Percentiles rank a stretch among this genome's conserved stretches.
Evolutionary conservation across 2,888 invertebrate species (phyloP).

Genomic region (Epiblema foenella): DNA sequence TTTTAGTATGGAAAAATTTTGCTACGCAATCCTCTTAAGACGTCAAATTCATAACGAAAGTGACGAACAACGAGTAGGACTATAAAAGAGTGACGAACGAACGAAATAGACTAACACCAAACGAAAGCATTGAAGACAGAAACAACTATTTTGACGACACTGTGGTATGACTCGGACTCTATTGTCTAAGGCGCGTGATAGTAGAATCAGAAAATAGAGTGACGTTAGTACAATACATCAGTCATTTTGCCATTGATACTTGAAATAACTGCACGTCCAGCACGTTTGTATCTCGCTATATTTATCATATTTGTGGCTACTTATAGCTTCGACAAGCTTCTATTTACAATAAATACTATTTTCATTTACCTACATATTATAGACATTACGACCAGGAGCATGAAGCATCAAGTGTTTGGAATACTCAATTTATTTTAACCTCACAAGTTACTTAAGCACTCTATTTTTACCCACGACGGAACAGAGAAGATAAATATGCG

Average conservation of each 20-base stretch:
- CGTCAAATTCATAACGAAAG: too few relatives aligned
- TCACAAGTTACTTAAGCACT: not conserved
- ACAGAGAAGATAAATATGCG: too few relatives aligned
- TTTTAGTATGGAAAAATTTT: too few relatives aligned
- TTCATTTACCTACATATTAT: constrained; percentile 10
- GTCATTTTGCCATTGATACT: constrained; percentile 27
- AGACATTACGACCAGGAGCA: constrained; percentile 7
- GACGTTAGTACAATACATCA: constrained; percentile 1
- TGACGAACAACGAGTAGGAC: too few relatives aligned
- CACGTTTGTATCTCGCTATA: constrained; percentile 27
- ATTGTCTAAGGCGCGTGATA: too few relatives aligned
- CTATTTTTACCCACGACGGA: too few relatives aligned
- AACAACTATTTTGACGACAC: too few relatives aligned
- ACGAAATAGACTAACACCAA: too few relatives aligned
- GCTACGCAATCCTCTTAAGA: too few relatives aligned
- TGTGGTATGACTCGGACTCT: too few relatives aligned
- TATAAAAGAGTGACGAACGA: too few relatives aligned
- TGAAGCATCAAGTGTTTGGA: constrained; percentile 1
- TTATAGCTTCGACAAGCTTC: not conserved
- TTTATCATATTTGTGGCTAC: constrained; percentile 13
- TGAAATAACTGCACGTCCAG: constrained; percentile 39
- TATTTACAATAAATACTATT: constrained; percentile 18
- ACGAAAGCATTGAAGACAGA: too few relatives aligned
- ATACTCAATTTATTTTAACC: not conserved
- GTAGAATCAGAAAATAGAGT: not conserved